Percentiles rank a stretch among this genome's conserved stretches.
Conservation (phyloP, 2,113 vertebrate genomes). For the Canis aureus region DNA sequence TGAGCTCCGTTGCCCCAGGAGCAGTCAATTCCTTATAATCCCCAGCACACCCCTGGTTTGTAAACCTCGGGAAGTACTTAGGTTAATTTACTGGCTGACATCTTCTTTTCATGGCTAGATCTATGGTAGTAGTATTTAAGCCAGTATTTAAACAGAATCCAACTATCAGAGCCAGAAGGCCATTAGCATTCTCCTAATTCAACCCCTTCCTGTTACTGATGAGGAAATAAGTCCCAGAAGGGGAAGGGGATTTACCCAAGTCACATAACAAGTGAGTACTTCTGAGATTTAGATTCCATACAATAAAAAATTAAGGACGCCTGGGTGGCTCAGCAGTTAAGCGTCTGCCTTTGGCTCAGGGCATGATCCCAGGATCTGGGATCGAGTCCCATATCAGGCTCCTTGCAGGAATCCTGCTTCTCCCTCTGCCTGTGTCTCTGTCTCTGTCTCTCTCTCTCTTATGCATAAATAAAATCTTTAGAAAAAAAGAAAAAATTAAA, state of each 20-base stretch:
- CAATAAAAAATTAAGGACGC: not conserved
- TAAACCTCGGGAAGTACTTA: constrained; percentile 24
- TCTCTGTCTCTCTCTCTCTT: too few relatives aligned
- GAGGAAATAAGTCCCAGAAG: constrained; percentile 10
- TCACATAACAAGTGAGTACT: constrained; percentile 52
- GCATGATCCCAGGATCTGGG: too few relatives aligned
- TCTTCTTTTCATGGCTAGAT: constrained; percentile 5
- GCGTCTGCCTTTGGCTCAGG: too few relatives aligned
- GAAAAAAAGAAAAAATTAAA: not conserved
- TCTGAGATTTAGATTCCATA: constrained; percentile 6
- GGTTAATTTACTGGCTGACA: not conserved
- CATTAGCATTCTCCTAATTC: not conserved
- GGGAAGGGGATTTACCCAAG: constrained; percentile 52
- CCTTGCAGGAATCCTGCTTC: too few relatives aligned
- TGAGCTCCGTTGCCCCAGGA: not conserved
- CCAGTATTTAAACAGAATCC: constrained; percentile 28
- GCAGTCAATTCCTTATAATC: not conserved
- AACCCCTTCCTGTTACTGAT: constrained; percentile 21
- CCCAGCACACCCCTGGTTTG: not conserved
- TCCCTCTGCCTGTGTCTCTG: too few relatives aligned
- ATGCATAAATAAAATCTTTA: too few relatives aligned
- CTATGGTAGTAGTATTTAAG: not conserved
- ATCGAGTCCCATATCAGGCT: too few relatives aligned
- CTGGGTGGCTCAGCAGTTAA: too few relatives aligned
- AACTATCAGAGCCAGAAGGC: not conserved